A percentile compares a stretch with the other conserved stretches of the same genome.
These are phyloP conservation scores for Corythoichthys intestinalis DNA, from an alignment of 2,113 vertebrate genomes.

Conservation along the genomic window DNA sequence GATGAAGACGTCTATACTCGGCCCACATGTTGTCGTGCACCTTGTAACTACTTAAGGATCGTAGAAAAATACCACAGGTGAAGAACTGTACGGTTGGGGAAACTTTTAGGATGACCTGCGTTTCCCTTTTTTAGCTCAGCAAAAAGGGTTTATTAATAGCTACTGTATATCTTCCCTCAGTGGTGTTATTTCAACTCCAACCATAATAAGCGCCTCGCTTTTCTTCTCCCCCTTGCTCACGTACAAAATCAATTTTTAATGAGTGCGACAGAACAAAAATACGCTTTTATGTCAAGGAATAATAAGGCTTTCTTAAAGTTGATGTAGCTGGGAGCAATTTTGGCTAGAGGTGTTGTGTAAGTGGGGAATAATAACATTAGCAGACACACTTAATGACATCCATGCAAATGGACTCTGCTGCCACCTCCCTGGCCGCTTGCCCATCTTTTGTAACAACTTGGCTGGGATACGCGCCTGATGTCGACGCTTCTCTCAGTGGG, in stretches of 20 bases:
- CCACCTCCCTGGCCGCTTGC: neutral
- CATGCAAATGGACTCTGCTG: conserved; percentile 3
- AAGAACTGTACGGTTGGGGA: conserved; percentile 5
- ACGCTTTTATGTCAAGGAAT: conserved; percentile 42
- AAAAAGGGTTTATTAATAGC: neutral
- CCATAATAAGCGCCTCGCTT: neutral
- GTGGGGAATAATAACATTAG: conserved; percentile 23
- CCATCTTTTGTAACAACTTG: conserved; percentile 17
- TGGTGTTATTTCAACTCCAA: conserved; percentile 2
- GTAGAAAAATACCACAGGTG: conserved; percentile 60
- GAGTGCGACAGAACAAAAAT: conserved; percentile 48
- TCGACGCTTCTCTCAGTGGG: neutral
- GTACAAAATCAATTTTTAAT: conserved; percentile 41
- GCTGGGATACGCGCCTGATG: conserved; percentile 2
- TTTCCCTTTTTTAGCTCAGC: neutral
- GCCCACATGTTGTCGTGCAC: conserved; percentile 44
- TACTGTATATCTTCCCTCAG: neutral
- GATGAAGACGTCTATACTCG: conserved; percentile 35
- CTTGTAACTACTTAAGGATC: conserved; percentile 50
- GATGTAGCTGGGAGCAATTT: conserved; percentile 25
- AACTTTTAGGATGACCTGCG: neutral
- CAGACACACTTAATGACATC: conserved; percentile 20
- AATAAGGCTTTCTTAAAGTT: conserved; percentile 10
- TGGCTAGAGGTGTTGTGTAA: conserved; percentile 34
- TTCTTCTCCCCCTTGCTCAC: neutral